Conservation (phyloP, 2,113 vertebrate species). For the Pelobates fuscus region DNA sequence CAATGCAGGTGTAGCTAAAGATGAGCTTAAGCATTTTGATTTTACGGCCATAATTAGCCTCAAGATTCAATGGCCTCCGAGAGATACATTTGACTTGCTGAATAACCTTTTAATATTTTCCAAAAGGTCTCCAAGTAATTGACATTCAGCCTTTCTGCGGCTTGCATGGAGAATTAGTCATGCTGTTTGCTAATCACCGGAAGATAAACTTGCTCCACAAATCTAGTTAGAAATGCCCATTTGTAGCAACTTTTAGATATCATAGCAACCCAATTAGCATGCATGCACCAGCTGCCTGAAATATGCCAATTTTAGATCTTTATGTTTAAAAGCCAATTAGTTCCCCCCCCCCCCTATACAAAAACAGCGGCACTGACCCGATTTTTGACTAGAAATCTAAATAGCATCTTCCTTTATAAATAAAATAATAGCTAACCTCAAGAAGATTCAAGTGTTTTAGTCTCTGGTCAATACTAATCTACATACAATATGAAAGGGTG, state of each 20-base stretch:
- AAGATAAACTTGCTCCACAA: conserved; percentile 63
- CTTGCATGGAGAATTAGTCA: conserved; percentile 49
- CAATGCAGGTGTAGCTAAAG: conserved; percentile 54
- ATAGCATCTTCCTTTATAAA: not conserved
- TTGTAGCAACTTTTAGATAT: conserved; percentile 55
- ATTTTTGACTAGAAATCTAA: conserved; percentile 13
- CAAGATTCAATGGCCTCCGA: conserved; percentile 49
- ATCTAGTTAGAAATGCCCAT: conserved; percentile 51
- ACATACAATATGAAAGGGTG: too few species aligned
- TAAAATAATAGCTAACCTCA: too few species aligned
- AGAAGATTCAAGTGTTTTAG: too few species aligned
- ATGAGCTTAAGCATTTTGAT: conserved; percentile 25
- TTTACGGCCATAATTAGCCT: conserved; percentile 52
- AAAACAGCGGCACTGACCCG: not conserved
- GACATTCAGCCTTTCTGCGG: conserved; percentile 48
- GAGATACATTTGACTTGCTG: conserved; percentile 37
- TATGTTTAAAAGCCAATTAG: conserved; percentile 49
- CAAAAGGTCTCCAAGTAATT: conserved; percentile 53
- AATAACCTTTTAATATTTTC: conserved; percentile 58
- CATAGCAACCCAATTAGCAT: conserved; percentile 61
- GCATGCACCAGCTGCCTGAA: conserved; percentile 57
- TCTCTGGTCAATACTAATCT: too few species aligned
- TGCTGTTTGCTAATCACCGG: conserved; percentile 63
- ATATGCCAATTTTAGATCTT: conserved; percentile 45
- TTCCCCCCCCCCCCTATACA: conserved; percentile 13